Evolutionary conservation across 2,797 vertebrate species (phyloP), one percentile per base, ranked within the genome.

Genomic region (Neosalanx taihuensis): DNA sequence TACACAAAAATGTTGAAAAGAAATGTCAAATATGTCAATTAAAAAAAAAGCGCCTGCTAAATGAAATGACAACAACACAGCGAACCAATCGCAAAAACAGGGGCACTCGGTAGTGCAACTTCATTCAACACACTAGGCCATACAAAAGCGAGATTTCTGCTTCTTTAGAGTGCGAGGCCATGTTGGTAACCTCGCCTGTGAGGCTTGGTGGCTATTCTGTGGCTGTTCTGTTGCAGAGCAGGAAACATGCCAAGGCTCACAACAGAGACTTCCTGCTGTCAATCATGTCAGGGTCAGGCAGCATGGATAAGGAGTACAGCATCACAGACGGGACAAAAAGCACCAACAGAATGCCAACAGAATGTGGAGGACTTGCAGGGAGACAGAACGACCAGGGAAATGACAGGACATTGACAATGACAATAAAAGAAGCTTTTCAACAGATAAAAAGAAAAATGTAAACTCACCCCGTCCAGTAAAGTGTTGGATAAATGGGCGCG

Each of bases 381-480:
- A 65, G 30, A 1, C 64, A 64, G 56, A 66, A 53, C 76, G 53
- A 30, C 33, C 33, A 23, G 7, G 20, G 23, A 30, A 61, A 61
- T 6, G 5, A 26, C 26, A 29, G 30, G 12, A 61, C 12, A 61
- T 61, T n/a, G n/a, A n/a, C 23, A 26, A 26, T 26, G 23, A 26
- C 23, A 26, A 26, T 5, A 26, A 58, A 58, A 20, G 23, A 61
- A 9, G 23, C 20, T 60, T 60, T 60, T 31, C 61, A 64, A 3
- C 23, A 53, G 18, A 33, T 0, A 18, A 6, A 57, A 35, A 64
- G 61, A 18, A 79, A 61, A 15, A 4, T 1, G n/a, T 17, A 1
- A 67, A 84, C 96, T 95, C 92, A 99, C 97, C 94, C 97, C 97
- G 66, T 99, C 97, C 84, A 99, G 85, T 18, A 99, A 92, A 46